Percentiles rank a stretch among this genome's conserved stretches.
phyloP scores from a whole-genome alignment of 2,113 vertebrate species.

The Saccopteryx leptura region DNA sequence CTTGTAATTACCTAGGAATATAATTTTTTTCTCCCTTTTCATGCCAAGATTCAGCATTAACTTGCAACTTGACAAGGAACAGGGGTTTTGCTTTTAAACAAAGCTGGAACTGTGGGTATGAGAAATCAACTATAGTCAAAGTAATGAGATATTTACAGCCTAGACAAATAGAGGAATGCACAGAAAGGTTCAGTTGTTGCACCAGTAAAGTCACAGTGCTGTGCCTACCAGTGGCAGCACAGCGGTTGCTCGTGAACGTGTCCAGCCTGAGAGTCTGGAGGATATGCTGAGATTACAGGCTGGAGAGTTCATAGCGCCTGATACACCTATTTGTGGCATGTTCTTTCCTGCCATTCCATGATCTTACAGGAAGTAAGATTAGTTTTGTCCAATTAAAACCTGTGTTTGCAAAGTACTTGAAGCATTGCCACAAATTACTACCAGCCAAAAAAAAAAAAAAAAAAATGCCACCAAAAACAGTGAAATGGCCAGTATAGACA shows the following conservation, averaged over 20 bases:
- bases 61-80: not conserved
- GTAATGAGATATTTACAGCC: not conserved
- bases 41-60: not conserved
- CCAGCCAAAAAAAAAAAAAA: not conserved
- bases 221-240: too few relatives aligned
- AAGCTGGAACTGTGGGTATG: not conserved
- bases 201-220: not conserved
- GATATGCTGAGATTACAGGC: not conserved
- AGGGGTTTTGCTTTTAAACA: constrained; percentile 33
- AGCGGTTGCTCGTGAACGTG: not conserved
- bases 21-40: not conserved
- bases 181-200: too few relatives aligned
- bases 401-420: not conserved
- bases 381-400: not conserved
- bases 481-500: not conserved
- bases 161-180: not conserved
- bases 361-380: not conserved
- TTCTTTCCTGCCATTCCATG: not conserved
- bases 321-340: not conserved
- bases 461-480: not conserved
- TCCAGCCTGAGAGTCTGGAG: not conserved
- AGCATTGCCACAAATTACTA: not conserved
- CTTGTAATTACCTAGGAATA: not conserved
- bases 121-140: not conserved
- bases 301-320: too few relatives aligned